Evolutionary conservation across 2,797 vertebrate genomes (phyloP).

Genomic region (Rhodeus uyekii): DNA sequence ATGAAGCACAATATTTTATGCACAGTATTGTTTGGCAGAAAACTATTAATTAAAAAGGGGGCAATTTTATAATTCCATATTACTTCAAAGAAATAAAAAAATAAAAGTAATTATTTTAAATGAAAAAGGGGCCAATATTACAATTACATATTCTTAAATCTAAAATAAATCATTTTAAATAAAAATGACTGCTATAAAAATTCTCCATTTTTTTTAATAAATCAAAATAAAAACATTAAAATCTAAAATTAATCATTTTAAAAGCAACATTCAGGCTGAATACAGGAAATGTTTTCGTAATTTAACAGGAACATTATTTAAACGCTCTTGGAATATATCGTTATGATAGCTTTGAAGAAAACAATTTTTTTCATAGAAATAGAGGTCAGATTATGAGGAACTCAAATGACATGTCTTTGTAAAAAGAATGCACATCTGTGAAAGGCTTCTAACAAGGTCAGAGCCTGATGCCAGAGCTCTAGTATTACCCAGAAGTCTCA

Average conservation of each 20-base stretch:
- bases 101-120: neutral
- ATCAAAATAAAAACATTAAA: neutral
- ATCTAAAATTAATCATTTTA: neutral
- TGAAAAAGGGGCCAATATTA: neutral
- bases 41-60: neutral
- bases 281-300: too few relatives aligned
- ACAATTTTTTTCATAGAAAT: neutral
- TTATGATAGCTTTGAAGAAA: neutral
- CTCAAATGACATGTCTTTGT: neutral
- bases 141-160: neutral
- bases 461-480: neutral
- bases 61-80: neutral
- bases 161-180: neutral
- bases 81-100: neutral
- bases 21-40: too few relatives aligned
- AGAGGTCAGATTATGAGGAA: slow-evolving; percentile 9
- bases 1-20: neutral
- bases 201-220: neutral
- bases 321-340: too few relatives aligned
- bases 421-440: neutral
- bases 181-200: neutral
- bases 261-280: neutral
- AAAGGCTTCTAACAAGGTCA: neutral
- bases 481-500: slow-evolving; percentile 30
- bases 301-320: too few relatives aligned